Evolutionary conservation across 2,888 invertebrate genomes (phyloP).

Genomic region (Callyntrura sp.): DNA sequence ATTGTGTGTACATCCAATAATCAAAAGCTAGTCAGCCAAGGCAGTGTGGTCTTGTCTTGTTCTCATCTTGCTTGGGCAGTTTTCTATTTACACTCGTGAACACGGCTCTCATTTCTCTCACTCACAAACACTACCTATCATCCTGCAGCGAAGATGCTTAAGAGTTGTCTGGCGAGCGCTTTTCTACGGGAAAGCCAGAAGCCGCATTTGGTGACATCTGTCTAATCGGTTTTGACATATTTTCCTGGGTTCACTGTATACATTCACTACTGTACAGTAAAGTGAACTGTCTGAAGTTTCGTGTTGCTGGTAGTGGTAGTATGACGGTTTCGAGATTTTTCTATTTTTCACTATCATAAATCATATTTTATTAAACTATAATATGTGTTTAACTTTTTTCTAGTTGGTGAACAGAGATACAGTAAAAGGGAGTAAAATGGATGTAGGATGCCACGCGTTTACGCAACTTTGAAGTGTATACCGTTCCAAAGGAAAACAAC

Average conservation of each 20-base stretch:
- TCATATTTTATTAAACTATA: no score
- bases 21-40: not conserved
- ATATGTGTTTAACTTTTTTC: no score
- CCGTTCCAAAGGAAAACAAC: no score
- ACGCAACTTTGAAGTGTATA: no score
- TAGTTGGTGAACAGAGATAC: no score
- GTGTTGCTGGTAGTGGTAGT: not conserved
- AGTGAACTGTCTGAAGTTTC: not conserved
- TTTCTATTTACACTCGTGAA: conserved; percentile 20
- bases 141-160: not conserved
- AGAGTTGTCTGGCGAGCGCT: not conserved
- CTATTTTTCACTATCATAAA: not conserved
- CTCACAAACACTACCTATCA: no score
- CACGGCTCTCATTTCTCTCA: no score
- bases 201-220: conserved; percentile 79
- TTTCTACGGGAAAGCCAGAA: conserved; percentile 66
- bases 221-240: conserved; percentile 72
- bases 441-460: no score
- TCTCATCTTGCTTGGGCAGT: conserved; percentile 33
- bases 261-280: not conserved
- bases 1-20: not conserved
- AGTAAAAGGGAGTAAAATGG: no score
- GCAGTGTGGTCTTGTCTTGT: conserved; percentile 37
- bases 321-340: not conserved
- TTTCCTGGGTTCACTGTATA: conserved; percentile 30